A percentile compares a stretch with the other conserved stretches of the same genome.
Evolutionary conservation across 37 sponge, comb jelly and placozoan genomes (phyloP).

Genomic region (Haliclona indistincta): DNA sequence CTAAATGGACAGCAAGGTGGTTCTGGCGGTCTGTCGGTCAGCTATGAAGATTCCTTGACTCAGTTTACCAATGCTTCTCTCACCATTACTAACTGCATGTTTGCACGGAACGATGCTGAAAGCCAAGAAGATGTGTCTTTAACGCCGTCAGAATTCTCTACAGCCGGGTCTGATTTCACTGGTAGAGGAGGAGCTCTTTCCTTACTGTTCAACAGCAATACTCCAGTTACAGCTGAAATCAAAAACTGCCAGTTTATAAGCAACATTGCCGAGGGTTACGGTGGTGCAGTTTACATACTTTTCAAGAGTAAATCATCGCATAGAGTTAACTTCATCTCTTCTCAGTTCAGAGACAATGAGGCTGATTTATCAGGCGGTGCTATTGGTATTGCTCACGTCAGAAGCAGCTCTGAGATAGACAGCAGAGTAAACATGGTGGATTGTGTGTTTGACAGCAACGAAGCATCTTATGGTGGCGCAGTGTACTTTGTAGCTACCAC

Average conservation of each 20-base stretch:
- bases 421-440: background rate
- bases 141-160: background rate
- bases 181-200: conserved; percentile 2
- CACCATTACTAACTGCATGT: background rate
- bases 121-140: background rate
- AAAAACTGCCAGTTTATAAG: background rate
- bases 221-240: background rate
- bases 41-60: background rate
- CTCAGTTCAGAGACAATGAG: background rate
- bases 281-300: conserved; percentile 1
- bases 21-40: conserved; percentile 37
- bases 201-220: background rate
- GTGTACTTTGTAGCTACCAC: background rate
- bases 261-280: background rate
- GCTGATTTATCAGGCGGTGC: background rate
- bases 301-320: background rate
- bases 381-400: background rate
- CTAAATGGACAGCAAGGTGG: conserved; percentile 22
- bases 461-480: background rate
- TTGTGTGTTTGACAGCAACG: background rate
- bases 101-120: background rate
- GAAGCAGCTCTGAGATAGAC: background rate
- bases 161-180: background rate
- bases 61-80: background rate
- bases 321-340: background rate